Evolutionary conservation across 2,113 vertebrate species (phyloP), one percentile per base, ranked within the genome.

Genomic region (Vulpes lagopus): DNA sequence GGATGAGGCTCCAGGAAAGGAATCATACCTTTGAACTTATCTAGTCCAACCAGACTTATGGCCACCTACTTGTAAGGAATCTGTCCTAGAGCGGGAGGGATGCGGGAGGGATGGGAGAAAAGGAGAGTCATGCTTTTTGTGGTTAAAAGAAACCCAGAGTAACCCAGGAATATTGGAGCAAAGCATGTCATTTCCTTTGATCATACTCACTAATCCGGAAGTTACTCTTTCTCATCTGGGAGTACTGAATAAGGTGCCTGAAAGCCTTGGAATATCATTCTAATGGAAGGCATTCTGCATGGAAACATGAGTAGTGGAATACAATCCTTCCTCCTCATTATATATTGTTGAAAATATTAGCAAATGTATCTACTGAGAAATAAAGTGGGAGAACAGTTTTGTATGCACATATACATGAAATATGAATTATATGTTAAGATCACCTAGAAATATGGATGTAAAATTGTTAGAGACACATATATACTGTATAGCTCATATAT

Each of bases 231-330:
- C 30, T 60, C 14, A 64, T 2, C 11, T 16, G 5, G 27, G 12
- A 64, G 25, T 4, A n/a, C 12, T 4, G 11, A 73, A 55, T 57
- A 73, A 81, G 14, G 8, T 30, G 3, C 12, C 5, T 0, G 0
- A 74, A 12, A 80, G 55, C 32, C 17, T 12, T 8, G 20, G 4
- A 5, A 35, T 67, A 17, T 25, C 5, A 5, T 23, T 53, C 55
- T 64, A 30, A n/a, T 8, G 27, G 53, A 59, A 25, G 11, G 35
- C 7, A 65, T 65, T 49, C 55, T 43, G 9, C 11, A n/a, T 51
- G n/a, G 32, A 76, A 30, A 8, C 8, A 8, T 19, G 8, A 89
- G 23, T 1, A 23, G 1, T 35, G 2, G 5, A 86, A 16, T 19
- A 15, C 1, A n/a, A 1, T 35, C 49, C 49, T 88, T 76, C 23